These are phyloP conservation scores for Lasioglossum pauxillum DNA, from an alignment of 2,888 invertebrate genomes.

Conservation along the genomic window DNA sequence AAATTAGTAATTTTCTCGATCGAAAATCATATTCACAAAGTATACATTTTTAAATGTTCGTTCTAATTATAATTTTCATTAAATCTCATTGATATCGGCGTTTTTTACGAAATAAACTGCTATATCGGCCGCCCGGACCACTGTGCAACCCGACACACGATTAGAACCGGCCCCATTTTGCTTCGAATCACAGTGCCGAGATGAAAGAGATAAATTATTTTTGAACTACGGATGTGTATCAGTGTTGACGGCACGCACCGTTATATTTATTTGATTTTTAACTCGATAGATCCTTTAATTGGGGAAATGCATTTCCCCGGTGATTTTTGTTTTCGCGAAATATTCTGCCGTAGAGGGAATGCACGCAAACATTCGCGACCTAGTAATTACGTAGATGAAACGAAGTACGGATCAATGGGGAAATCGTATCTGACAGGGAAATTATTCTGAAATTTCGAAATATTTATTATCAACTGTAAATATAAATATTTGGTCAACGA, in stretches of 20 bases:
- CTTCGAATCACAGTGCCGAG: not conserved
- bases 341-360: not conserved
- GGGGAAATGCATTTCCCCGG: not conserved
- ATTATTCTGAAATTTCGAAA: not conserved
- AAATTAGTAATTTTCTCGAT: no score
- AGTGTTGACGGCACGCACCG: no score
- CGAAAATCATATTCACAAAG: no score
- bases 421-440: not conserved
- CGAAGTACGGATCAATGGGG: not conserved
- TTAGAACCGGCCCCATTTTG: not conserved
- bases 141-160: constrained; percentile 56
- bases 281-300: not conserved
- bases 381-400: constrained; percentile 1
- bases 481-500: not conserved
- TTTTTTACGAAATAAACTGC: no score
- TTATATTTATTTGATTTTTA: not conserved
- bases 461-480: not conserved
- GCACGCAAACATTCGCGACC: not conserved
- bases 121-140: no score
- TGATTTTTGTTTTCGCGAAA: not conserved
- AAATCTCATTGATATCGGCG: no score
- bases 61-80: no score
- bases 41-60: no score
- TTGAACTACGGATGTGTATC: not conserved
- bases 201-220: not conserved